Evolutionary conservation across 2,797 vertebrate genomes (phyloP), one percentile per base, ranked within the genome.

Genomic region (Acropternis orthonyx): DNA sequence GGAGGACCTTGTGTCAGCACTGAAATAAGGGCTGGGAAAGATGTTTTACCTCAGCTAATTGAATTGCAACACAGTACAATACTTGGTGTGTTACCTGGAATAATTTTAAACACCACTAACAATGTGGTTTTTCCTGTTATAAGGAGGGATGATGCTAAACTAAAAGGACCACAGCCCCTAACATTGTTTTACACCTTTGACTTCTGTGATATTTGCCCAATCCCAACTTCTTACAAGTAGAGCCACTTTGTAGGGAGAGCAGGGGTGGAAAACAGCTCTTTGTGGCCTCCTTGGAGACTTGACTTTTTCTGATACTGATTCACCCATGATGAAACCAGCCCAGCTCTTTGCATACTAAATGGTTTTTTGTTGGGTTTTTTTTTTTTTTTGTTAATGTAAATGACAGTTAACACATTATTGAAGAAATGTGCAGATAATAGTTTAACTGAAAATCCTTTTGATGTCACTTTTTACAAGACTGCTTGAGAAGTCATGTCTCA

Each of bases 261-360:
- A 92, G 28, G 20, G 55, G 37, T 79, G 41, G 48, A 54, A 94
- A 95, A 69, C 22, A 86, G 43, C 28, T 85, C 28, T 55, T 59
- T 1, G 0, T 41, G 54, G 61, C 6, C 44, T 61, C 75, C 77
- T 52, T 63, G 44, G 92, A 87, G 91, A 91, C 3, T 6, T 76
- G 55, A 79, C 26, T 61, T 92, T 58, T 85, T 54, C 63, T 91
- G 20, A 24, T 80, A 85, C 63, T 87, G 84, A 87, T 95, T 95
- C 86, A 93, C 54, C 56, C 26, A 8, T 37, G 56, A 72, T 74
- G 71, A 90, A 92, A 30, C 61, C 66, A 90, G n/a, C 73, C 36
- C 44, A 55, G 34, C 14, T 51, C 58, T 75, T 54, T 92, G 58
- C 32, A 74, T 58, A 56, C 12, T 71, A 12, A 26, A 34, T 37